Conservation (phyloP, 2,113 vertebrate species). For the Fukomys damarensis region DNA sequence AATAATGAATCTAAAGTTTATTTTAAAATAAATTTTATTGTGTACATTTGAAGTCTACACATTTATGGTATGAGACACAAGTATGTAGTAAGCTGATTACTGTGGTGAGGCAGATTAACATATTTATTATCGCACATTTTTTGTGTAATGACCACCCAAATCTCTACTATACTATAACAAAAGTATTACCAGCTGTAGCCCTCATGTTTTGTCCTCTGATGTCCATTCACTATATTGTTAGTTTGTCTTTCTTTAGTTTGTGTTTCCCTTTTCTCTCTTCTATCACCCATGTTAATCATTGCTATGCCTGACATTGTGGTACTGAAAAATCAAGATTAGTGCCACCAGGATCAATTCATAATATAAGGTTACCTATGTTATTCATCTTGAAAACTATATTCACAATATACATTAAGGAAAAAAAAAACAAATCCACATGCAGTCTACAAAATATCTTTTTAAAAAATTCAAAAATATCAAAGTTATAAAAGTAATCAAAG, state of each 20-base stretch:
- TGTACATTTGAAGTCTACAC: background rate
- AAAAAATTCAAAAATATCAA: background rate
- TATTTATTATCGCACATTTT: background rate
- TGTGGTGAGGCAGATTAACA: background rate
- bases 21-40: background rate
- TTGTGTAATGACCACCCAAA: background rate
- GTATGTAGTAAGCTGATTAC: background rate
- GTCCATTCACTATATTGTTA: background rate
- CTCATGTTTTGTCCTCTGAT: background rate
- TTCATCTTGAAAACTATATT: background rate
- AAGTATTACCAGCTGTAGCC: background rate
- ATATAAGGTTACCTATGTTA: rapidly evolving
- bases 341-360: background rate
- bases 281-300: background rate
- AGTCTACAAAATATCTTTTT: background rate
- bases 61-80: background rate
- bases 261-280: background rate
- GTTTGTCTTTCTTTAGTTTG: background rate
- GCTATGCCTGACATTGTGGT: rapidly evolving
- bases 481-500: background rate
- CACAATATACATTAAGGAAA: background rate
- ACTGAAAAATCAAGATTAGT: background rate
- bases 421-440: rapidly evolving
- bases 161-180: background rate
- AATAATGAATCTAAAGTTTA: background rate